Evolutionary conservation across 2,113 vertebrate species (phyloP).

Genomic region (Gymnorhina tibicen): DNA sequence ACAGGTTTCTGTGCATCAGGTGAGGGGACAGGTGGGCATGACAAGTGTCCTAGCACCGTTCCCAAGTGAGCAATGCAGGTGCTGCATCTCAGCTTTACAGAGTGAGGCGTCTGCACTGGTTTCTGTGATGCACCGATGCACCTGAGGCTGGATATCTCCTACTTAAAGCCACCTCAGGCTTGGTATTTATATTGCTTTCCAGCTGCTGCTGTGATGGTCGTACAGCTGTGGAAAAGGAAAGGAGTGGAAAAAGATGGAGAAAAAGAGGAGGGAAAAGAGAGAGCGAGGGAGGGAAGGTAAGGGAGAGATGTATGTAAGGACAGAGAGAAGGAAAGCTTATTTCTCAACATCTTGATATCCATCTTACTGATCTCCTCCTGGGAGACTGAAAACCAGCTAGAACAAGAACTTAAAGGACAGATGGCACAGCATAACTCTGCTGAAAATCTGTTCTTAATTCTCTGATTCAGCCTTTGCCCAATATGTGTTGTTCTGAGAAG

Average conservation of each 20-base stretch:
- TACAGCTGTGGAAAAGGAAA: neutral
- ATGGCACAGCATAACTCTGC: neutral
- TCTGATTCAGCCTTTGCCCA: conserved; percentile 5
- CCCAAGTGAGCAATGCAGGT: neutral
- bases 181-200: neutral
- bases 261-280: neutral
- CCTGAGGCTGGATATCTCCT: neutral
- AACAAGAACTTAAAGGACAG: conserved; percentile 12
- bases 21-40: neutral
- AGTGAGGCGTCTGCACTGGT: neutral
- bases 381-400: neutral
- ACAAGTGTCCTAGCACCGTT: neutral
- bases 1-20: neutral
- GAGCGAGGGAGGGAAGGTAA: fast-evolving
- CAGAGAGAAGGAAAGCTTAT: neutral
- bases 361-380: neutral
- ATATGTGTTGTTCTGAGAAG: neutral
- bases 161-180: neutral
- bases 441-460: neutral
- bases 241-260: neutral
- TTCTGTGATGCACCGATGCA: neutral
- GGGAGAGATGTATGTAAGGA: neutral
- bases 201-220: neutral
- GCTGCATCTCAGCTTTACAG: neutral
- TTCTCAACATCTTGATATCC: neutral